A percentile compares a stretch with the other conserved stretches of the same genome.
phyloP scores from a whole-genome alignment of 2,113 vertebrate genomes.

The Alligator sinensis region DNA sequence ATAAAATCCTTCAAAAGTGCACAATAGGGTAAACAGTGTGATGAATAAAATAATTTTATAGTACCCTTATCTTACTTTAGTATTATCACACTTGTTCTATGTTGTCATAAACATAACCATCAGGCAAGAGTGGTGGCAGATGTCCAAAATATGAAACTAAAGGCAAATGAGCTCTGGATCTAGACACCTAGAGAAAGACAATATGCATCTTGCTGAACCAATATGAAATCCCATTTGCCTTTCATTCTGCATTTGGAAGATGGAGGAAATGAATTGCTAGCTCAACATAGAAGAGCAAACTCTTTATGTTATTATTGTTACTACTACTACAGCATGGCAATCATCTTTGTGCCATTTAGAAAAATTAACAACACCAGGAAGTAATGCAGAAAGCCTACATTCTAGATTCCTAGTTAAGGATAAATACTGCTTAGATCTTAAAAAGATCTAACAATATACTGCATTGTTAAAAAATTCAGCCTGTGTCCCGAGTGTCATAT shows the following conservation, averaged over 20 bases:
- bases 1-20: neutral
- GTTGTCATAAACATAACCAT: neutral
- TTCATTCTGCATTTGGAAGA: neutral
- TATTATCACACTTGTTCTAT: neutral
- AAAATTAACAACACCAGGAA: conserved; percentile 20
- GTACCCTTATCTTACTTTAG: neutral
- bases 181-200: neutral
- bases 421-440: neutral
- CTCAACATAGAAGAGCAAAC: too few species aligned
- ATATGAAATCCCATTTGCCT: neutral
- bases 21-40: neutral
- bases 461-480: conserved; percentile 22
- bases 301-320: neutral
- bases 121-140: neutral
- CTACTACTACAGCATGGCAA: neutral
- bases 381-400: neutral
- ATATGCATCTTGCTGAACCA: neutral
- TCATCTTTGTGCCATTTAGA: neutral
- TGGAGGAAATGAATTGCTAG: conserved; percentile 13
- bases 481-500: neutral
- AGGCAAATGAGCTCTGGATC: neutral
- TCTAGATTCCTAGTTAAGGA: neutral
- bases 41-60: neutral
- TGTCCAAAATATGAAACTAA: neutral
- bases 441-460: conserved; percentile 33